A percentile compares a stretch with the other conserved stretches of the same genome.
phyloP scores from a whole-genome alignment of 2,797 vertebrate species.

The Spinibarbus caldwelli region DNA sequence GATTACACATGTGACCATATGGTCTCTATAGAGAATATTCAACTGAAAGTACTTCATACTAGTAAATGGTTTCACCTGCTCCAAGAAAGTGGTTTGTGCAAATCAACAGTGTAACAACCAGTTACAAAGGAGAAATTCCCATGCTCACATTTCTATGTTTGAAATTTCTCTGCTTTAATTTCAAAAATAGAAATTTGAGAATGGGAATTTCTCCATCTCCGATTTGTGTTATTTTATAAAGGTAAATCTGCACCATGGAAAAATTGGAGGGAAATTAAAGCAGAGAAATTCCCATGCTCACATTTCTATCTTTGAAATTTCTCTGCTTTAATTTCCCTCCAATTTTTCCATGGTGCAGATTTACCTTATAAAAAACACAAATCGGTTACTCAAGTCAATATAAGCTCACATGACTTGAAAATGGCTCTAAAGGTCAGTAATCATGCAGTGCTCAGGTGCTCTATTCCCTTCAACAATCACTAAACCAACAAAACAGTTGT shows the following conservation, averaged over 20 bases:
- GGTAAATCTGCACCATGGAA: too few relatives aligned
- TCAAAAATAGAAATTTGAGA: too few relatives aligned
- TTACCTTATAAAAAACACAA: constrained; percentile 28
- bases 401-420: constrained; percentile 39
- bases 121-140: not conserved
- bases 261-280: too few relatives aligned
- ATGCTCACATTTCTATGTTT: not conserved
- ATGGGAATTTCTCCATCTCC: too few relatives aligned
- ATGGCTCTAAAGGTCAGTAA: constrained; percentile 33
- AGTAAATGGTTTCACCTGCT: not conserved
- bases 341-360: not conserved
- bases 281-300: not conserved
- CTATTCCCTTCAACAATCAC: not conserved
- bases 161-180: not conserved
- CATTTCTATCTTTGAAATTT: not conserved
- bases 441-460: not conserved
- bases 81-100: not conserved
- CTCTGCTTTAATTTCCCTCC: not conserved
- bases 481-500: not conserved
- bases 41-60: constrained; percentile 14
- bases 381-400: constrained; percentile 38
- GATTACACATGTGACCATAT: constrained; percentile 60
- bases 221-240: too few relatives aligned
- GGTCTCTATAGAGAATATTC: constrained; percentile 24
- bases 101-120: not conserved